These are phyloP conservation scores for Anastatus disparis DNA, from an alignment of 1,140 invertebrate genomes.

Conservation along the genomic window DNA sequence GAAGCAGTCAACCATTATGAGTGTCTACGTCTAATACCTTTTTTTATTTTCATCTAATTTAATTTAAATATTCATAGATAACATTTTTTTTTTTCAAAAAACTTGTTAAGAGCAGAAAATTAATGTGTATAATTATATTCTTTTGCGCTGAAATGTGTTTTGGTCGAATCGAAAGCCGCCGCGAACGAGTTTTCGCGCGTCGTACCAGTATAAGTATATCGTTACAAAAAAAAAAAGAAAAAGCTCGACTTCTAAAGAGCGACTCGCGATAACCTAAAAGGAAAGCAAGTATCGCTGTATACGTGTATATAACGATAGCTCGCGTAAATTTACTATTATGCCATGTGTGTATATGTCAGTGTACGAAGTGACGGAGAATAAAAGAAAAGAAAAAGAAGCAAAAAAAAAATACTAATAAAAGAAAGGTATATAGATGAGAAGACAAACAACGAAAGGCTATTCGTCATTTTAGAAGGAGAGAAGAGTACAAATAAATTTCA, in stretches of 20 bases:
- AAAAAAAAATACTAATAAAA: no score
- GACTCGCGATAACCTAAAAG: not conserved
- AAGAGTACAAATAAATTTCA: no score
- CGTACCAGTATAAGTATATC: no score
- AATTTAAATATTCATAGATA: no score
- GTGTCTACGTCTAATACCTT: no score
- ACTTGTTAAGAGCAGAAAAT: not conserved
- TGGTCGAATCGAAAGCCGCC: not conserved
- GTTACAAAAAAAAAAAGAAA: not conserved
- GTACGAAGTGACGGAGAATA: not conserved
- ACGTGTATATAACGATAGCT: no score
- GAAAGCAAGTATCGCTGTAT: not conserved
- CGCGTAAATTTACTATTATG: no score
- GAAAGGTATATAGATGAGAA: no score
- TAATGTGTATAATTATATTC: not conserved
- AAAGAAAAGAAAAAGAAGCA: not conserved
- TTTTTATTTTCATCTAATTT: no score
- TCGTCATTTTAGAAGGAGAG: no score
- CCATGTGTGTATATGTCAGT: not conserved
- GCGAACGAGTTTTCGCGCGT: not conserved
- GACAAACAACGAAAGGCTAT: no score
- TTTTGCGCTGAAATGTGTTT: not conserved
- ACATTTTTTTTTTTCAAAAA: not conserved
- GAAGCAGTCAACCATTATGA: constrained; percentile 27
- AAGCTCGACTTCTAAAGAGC: not conserved